These are phyloP conservation scores for Metacarcinus magister DNA, from an alignment of 2,888 invertebrate species.

Conservation along the genomic window DNA sequence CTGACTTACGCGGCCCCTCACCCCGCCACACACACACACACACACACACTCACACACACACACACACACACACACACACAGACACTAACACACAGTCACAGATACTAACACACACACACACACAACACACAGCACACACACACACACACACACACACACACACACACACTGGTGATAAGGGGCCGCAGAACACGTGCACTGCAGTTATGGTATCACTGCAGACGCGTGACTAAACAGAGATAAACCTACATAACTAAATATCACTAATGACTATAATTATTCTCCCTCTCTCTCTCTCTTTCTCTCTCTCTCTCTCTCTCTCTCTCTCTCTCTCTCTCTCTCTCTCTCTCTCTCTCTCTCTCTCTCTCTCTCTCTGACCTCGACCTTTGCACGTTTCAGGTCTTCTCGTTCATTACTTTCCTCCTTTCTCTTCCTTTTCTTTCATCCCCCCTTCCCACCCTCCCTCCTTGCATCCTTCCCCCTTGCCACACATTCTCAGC, in stretches of 20 bases:
- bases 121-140: too few species aligned
- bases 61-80: conserved; percentile 34
- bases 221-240: neutral
- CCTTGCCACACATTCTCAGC: neutral
- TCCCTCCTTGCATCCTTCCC: neutral
- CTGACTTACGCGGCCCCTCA: conserved; percentile 39
- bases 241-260: neutral
- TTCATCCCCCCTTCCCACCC: neutral
- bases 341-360: conserved; percentile 53
- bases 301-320: conserved; percentile 46
- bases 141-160: too few species aligned
- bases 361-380: conserved; percentile 38
- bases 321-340: conserved; percentile 3
- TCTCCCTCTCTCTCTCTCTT: neutral
- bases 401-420: neutral
- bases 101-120: too few species aligned
- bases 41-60: conserved; percentile 40
- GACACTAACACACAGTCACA: too few species aligned
- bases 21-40: conserved; percentile 16
- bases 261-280: neutral
- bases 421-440: neutral
- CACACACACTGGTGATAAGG: neutral
- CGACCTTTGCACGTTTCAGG: neutral
- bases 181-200: conserved; percentile 17
- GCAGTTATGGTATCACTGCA: neutral